Percentiles rank a stretch among this genome's conserved stretches.
Conservation (phyloP, 2,113 vertebrate genomes). For the Sapajus apella region DNA sequence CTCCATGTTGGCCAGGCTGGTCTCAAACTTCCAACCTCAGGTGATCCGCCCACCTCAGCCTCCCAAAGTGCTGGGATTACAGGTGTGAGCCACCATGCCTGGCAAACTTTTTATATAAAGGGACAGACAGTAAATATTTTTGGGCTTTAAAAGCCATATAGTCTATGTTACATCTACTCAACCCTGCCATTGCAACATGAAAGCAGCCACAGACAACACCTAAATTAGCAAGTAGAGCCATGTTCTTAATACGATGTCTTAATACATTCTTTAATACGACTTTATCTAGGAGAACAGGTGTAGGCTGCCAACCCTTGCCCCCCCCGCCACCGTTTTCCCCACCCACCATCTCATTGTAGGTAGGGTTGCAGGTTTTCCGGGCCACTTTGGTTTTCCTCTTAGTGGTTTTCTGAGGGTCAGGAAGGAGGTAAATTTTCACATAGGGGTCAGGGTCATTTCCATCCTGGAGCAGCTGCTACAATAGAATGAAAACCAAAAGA, state of each 20-base stretch:
- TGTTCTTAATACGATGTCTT: background rate
- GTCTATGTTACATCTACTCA: background rate
- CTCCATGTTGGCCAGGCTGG: too few species aligned
- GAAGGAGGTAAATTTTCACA: conserved; percentile 97
- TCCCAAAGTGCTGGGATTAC: too few species aligned
- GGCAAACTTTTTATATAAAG: background rate
- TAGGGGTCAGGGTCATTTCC: conserved; percentile 97
- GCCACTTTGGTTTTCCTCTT: conserved; percentile 99
- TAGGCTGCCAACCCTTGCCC: background rate
- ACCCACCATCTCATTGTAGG: conserved; percentile 97
- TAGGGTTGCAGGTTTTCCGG: conserved; percentile 97
- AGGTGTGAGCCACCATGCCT: too few species aligned
- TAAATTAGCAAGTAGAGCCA: background rate
- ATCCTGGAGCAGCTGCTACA: conserved; percentile 92
- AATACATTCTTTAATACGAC: too few species aligned
- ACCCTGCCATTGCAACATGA: background rate
- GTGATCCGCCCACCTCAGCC: too few species aligned
- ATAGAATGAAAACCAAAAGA: background rate
- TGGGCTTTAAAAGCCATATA: background rate
- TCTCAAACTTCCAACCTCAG: too few species aligned
- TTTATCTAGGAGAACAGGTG: background rate
- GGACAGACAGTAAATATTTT: background rate
- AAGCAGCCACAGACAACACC: background rate
- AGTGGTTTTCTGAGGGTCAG: conserved; percentile 96
- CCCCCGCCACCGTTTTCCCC: background rate